These are phyloP conservation scores for Phocoena sinus DNA, from an alignment of 2,113 vertebrate species.

Conservation along the genomic window DNA sequence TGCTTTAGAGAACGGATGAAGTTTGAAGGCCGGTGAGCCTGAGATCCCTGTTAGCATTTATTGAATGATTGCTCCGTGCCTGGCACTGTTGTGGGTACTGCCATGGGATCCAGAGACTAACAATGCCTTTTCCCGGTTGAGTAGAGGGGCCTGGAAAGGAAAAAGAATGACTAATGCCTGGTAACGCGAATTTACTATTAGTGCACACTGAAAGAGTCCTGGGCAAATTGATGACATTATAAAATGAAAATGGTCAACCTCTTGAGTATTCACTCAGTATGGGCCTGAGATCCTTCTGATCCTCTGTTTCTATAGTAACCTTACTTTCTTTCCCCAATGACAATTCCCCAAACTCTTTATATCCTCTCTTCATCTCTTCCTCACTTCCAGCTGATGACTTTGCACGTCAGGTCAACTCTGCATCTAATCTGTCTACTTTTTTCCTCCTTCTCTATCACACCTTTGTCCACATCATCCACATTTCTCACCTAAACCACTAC, in stretches of 20 bases:
- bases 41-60: background rate
- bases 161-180: background rate
- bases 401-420: background rate
- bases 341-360: background rate
- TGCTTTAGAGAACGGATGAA: background rate
- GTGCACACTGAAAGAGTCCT: background rate
- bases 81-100: background rate
- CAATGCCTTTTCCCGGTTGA: background rate
- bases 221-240: background rate
- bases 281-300: background rate
- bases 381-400: background rate
- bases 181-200: background rate
- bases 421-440: background rate
- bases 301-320: background rate
- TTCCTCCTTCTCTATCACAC: background rate
- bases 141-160: background rate
- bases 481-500: background rate
- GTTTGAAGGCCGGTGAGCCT: background rate
- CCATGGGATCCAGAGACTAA: background rate
- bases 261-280: background rate
- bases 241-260: conserved; percentile 3
- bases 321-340: background rate
- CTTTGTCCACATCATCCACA: background rate
- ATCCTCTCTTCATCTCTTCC: background rate
- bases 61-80: background rate